Evolutionary conservation across 2,888 invertebrate genomes (phyloP).

Genomic region (Caenorhabditis angaria): DNA sequence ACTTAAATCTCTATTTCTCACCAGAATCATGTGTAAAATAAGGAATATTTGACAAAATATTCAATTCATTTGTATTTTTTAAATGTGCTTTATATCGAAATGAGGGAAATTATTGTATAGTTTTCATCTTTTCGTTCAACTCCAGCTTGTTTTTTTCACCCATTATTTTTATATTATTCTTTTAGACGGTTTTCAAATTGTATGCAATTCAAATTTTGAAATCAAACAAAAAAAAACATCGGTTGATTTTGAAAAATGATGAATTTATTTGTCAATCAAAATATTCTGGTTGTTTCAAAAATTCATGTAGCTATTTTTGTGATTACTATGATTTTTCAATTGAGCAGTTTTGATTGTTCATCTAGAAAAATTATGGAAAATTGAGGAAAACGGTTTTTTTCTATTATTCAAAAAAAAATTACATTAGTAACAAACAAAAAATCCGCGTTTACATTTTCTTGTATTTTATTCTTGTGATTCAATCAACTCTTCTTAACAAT

Average conservation of each 20-base stretch:
- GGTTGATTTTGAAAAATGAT: neutral
- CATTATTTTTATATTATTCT: neutral
- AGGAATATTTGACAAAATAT: too few species aligned
- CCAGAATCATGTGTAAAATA: too few species aligned
- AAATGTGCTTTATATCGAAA: conserved; percentile 2
- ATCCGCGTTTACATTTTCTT: neutral
- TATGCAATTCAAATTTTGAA: neutral
- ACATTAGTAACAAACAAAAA: neutral
- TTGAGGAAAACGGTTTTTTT: neutral
- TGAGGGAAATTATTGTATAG: conserved; percentile 2
- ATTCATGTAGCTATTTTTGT: neutral
- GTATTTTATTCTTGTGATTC: neutral
- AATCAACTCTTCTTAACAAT: conserved; percentile 5
- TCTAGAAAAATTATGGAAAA: neutral
- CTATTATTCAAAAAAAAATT: neutral
- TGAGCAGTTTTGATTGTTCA: neutral
- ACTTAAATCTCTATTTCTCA: too few species aligned
- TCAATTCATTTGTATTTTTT: neutral
- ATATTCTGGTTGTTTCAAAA: neutral
- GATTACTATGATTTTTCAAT: conserved; percentile 4
- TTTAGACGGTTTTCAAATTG: conserved; percentile 2
- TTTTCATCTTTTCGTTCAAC: neutral
- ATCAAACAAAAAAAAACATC: neutral
- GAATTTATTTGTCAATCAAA: neutral
- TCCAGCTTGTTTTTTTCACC: neutral